Base-by-base conservation (phyloP, 2,888 invertebrate species). In the Pristionchus japonicus region DNA sequence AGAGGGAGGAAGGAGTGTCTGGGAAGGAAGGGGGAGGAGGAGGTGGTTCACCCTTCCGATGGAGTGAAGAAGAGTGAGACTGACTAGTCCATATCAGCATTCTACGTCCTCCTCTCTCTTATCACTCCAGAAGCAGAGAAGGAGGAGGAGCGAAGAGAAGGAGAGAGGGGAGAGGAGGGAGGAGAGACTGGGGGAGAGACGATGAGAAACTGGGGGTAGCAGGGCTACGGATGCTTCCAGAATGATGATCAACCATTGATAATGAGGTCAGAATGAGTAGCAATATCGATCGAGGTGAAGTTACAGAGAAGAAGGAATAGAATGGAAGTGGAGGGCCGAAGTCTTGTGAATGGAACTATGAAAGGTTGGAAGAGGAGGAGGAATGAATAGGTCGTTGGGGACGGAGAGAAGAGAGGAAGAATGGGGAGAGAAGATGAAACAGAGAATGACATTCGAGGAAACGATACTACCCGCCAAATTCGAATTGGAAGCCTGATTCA, bases 141-240 rank as follows among this genome's bases (percentile, higher is more conserved):
- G 52, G 52, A 83, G 82, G 82, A 83, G 82, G 52, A 70, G 74
- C 37, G 86, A 85, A 85, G 64, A 57, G 57, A 84, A 47, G 40
- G 57, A 84, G 57, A 23, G 40, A 34, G n/a, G 43, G n/a, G 47
- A 67, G 74, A 52, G 87, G 13, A 40, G 57, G 7, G n/a, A 11
- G 20, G n/a, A 27, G 37, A 40, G 70, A 70, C 20, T 77, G 87
- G 27, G 20, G n/a, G 43, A 31, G 57, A 80, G 27, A 31, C 52
- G 57, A 23, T 40, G 77, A 61, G 57, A 74, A 17, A 57, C 27
- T 23, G 87, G n/a, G 17, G 34, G 77, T 20, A 49, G 34, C 6
- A 3, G 31, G 23, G 20, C 37, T 74, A 20, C 7, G 31, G 43
- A 77, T 77, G 77, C 77, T 77, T 77, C 77, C 27, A 77, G 77